These are phyloP conservation scores for Paedocypris micromegethes DNA, from an alignment of 2,797 vertebrate genomes.

Conservation along the genomic window DNA sequence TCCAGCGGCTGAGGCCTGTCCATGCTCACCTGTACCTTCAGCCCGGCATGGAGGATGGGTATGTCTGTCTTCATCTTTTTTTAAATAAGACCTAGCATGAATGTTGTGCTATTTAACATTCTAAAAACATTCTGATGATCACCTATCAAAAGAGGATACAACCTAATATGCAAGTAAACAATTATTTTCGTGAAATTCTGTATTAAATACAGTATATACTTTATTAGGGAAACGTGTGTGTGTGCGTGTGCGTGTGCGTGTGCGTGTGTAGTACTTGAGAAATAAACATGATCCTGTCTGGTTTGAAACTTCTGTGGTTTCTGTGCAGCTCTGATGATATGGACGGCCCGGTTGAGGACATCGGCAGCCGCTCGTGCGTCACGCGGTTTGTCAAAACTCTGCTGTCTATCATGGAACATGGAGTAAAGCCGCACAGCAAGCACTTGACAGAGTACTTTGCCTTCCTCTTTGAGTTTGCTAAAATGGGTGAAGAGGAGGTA, in stretches of 20 bases:
- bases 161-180: too few species aligned
- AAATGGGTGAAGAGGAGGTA: conserved; percentile 99
- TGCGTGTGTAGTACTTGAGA: too few species aligned
- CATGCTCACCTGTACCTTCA: conserved; percentile 98
- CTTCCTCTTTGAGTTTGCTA: conserved; percentile 96
- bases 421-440: conserved; percentile 97
- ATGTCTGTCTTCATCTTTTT: conserved; percentile 32
- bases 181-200: too few species aligned
- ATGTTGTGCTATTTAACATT: neutral
- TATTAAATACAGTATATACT: too few species aligned
- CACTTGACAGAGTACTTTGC: conserved; percentile 98
- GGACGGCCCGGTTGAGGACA: conserved; percentile 95
- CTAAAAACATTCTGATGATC: too few species aligned
- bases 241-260: too few species aligned
- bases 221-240: too few species aligned
- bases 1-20: conserved; percentile 89
- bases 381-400: conserved; percentile 96
- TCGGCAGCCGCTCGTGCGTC: conserved; percentile 94
- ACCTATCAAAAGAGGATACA: too few species aligned
- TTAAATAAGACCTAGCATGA: neutral
- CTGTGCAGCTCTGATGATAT: conserved; percentile 88
- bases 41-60: conserved; percentile 97
- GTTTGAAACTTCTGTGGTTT: neutral
- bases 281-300: too few species aligned
- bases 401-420: conserved; percentile 98